phyloP scores from a whole-genome alignment of 2,797 vertebrate genomes.

The Gephyroberyx darwinii region DNA sequence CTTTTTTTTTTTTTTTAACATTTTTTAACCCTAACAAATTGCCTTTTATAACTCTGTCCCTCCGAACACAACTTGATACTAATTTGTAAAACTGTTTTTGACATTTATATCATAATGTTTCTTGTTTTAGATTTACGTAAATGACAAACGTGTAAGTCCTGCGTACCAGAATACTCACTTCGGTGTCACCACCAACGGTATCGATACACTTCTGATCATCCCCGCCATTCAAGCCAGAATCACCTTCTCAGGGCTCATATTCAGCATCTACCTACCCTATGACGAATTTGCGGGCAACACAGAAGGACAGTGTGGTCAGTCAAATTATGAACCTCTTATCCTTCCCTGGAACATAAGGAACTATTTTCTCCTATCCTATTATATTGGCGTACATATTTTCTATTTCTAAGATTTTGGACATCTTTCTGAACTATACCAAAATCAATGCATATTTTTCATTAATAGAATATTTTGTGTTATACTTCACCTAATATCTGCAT shows the following conservation, averaged over 20 bases:
- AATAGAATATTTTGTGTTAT: too few relatives aligned
- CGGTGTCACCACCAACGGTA: slow-evolving; percentile 79
- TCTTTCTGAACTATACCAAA: too few relatives aligned
- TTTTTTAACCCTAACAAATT: neutral
- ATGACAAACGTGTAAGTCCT: slow-evolving; percentile 75
- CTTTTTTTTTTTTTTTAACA: neutral
- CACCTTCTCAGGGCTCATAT: slow-evolving; percentile 85
- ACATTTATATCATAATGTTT: slow-evolving; percentile 6
- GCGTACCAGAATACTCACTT: slow-evolving; percentile 82
- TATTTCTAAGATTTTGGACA: too few relatives aligned
- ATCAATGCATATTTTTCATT: too few relatives aligned
- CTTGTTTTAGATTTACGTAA: slow-evolving; percentile 81
- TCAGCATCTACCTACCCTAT: slow-evolving; percentile 84
- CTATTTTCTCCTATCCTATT: too few relatives aligned
- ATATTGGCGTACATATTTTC: too few relatives aligned
- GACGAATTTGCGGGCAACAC: slow-evolving; percentile 85
- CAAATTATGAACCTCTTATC: neutral
- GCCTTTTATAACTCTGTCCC: too few relatives aligned
- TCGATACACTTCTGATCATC: slow-evolving; percentile 84
- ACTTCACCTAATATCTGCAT: too few relatives aligned
- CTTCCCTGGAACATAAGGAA: too few relatives aligned
- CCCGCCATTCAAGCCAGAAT: slow-evolving; percentile 77
- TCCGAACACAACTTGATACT: neutral
- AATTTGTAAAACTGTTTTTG: slow-evolving; percentile 2
- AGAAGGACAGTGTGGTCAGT: slow-evolving; percentile 88